phyloP scores from a whole-genome alignment of 1,140 invertebrate species.

The Solen grandis region DNA sequence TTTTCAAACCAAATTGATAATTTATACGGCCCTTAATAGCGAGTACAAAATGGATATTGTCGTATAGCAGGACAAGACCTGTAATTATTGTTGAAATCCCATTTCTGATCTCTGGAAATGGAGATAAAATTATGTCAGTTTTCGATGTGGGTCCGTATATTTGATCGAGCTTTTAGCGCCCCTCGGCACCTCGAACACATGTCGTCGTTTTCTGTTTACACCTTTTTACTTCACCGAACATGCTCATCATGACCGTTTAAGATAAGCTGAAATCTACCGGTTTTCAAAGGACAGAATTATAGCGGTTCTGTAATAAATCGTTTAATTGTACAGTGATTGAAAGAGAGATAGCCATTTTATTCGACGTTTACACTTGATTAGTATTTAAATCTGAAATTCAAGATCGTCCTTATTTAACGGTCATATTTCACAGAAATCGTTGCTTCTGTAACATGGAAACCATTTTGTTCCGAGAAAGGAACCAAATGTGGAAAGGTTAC shows the following conservation, averaged over 20 bases:
- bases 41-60: slow-evolving; percentile 29
- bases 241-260: background rate
- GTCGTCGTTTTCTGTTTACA: background rate
- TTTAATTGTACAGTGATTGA: too few relatives aligned
- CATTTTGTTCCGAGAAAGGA: too few relatives aligned
- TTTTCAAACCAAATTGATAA: slow-evolving; percentile 54
- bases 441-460: too few relatives aligned
- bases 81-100: slow-evolving; percentile 51
- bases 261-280: background rate
- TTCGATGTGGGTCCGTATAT: slow-evolving; percentile 50
- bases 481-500: too few relatives aligned
- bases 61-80: slow-evolving; percentile 11
- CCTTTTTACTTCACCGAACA: background rate
- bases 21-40: slow-evolving; percentile 51
- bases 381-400: too few relatives aligned
- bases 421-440: too few relatives aligned
- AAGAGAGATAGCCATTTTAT: too few relatives aligned
- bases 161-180: slow-evolving; percentile 27
- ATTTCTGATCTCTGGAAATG: slow-evolving; percentile 29
- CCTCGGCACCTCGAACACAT: slow-evolving; percentile 1
- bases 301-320: too few relatives aligned
- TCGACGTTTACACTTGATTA: too few relatives aligned
- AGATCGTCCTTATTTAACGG: too few relatives aligned
- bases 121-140: slow-evolving; percentile 58
- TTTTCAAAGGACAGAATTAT: too few relatives aligned